Evolutionary conservation across 2,797 vertebrate species (phyloP).

Genomic region (Chrosomus eos): DNA sequence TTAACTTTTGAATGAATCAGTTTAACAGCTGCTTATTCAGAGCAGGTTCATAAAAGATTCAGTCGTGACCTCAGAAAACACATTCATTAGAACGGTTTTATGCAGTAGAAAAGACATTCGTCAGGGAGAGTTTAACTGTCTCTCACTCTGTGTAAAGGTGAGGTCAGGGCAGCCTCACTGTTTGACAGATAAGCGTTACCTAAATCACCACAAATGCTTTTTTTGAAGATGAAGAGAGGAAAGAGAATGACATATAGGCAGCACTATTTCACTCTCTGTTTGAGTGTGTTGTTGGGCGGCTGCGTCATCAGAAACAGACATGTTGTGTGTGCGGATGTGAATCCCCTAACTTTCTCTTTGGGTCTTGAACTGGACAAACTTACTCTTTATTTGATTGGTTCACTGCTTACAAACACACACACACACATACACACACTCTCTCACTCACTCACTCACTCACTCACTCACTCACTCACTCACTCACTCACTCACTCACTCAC

Average conservation of each 20-base stretch:
- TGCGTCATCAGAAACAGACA: slow-evolving; percentile 24
- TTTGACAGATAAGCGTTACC: slow-evolving; percentile 32
- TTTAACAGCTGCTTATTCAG: background rate
- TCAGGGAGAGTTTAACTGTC: background rate
- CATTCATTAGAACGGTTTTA: background rate
- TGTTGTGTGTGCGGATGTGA: slow-evolving; percentile 54
- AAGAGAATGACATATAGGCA: slow-evolving; percentile 32
- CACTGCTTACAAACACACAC: slow-evolving; percentile 81
- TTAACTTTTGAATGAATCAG: background rate
- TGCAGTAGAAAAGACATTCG: background rate
- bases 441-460: too few relatives aligned
- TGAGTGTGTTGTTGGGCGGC: slow-evolving; percentile 34
- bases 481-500: too few relatives aligned
- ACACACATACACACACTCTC: too few relatives aligned
- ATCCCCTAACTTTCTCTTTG: slow-evolving; percentile 81
- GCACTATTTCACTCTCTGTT: slow-evolving; percentile 22
- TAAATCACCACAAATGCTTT: slow-evolving; percentile 2
- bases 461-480: too few relatives aligned
- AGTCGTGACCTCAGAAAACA: background rate
- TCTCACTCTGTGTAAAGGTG: slow-evolving; percentile 11
- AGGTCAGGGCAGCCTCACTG: slow-evolving; percentile 1
- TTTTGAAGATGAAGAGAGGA: slow-evolving; percentile 38
- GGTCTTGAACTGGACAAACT: slow-evolving; percentile 73
- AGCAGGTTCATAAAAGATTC: background rate
- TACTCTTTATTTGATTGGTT: slow-evolving; percentile 81